Evolutionary conservation across 2,797 vertebrate species (phyloP).

Genomic region (Limnodromus scolopaceus): DNA sequence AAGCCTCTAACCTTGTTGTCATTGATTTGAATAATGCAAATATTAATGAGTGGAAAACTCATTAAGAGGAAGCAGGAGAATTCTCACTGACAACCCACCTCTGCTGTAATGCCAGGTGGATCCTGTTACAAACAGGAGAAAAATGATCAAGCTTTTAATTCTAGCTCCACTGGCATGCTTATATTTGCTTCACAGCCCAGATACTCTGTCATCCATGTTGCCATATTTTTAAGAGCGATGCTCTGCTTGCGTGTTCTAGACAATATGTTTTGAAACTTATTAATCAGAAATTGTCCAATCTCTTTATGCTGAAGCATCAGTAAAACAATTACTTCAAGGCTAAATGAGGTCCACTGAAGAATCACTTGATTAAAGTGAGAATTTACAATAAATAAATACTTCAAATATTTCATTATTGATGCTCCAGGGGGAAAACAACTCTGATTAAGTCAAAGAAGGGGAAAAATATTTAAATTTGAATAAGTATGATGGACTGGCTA

Average conservation of each 20-base stretch:
- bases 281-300: conserved; percentile 47
- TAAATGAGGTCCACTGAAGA: conserved; percentile 47
- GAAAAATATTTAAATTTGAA: conserved; percentile 34
- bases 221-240: background rate
- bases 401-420: conserved; percentile 57
- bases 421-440: conserved; percentile 23
- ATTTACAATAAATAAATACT: conserved; percentile 60
- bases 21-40: conserved; percentile 56
- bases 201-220: background rate
- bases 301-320: conserved; percentile 43
- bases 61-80: background rate
- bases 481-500: conserved; percentile 34
- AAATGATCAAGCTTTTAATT: conserved; percentile 22
- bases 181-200: background rate
- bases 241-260: conserved; percentile 41
- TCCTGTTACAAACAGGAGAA: background rate
- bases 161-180: background rate
- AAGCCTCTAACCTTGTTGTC: conserved; percentile 61
- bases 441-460: conserved; percentile 48
- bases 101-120: background rate
- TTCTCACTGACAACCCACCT: conserved; percentile 19
- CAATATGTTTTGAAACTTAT: conserved; percentile 45
- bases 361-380: conserved; percentile 65
- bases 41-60: conserved; percentile 56
- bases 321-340: conserved; percentile 62